Base-by-base conservation (phyloP, 2,113 vertebrate species). In the Hydrolagus affinis region DNA sequence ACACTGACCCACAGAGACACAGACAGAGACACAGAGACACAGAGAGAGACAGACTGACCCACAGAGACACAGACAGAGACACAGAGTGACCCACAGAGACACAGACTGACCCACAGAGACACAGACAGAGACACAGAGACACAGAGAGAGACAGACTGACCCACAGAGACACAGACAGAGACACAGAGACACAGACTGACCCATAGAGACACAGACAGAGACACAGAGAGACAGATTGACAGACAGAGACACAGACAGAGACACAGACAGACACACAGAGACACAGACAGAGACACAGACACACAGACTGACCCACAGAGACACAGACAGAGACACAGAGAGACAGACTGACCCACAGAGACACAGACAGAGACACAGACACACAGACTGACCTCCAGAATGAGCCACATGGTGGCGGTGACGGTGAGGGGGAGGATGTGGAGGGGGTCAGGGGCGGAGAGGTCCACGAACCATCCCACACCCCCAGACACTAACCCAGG, bases 401-500 rank as follows among this genome's bases (percentile, higher is more conserved):
- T 92, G 68, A 89, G 90, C 88, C 94, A 95, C 96, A 96, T 96
- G 4, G 94, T 94, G 70, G 92, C 92, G 0, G 96, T 96, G 86
- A 94, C 94, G 0, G 88, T 87, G 14, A 97, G 0, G 0, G 96
- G 96, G 32, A 97, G 86, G 85, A 95, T 75, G 44, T 95, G 96
- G 86, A 88, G 93, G 60, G 96, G 96, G 87, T 97, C 96, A 0
- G 93, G 89, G 0, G 87, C 85, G 0, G 95, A 95, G 85, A 97
- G 92, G 86, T 97, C 94, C 6, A 87, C 59, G 88, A 97, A 97
- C 96, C 96, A 97, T 87, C 93, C 91, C 11, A 91, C 3, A 3
- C 96, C 96, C 7, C 96, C 96, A 0, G 90, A 94, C 90, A 95
- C 94, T 86, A 97, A 17, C 90, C 95, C 95, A 86, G 96, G 96